Base-by-base conservation (phyloP, 2,113 vertebrate genomes). In the Notarius quadriscutis region DNA sequence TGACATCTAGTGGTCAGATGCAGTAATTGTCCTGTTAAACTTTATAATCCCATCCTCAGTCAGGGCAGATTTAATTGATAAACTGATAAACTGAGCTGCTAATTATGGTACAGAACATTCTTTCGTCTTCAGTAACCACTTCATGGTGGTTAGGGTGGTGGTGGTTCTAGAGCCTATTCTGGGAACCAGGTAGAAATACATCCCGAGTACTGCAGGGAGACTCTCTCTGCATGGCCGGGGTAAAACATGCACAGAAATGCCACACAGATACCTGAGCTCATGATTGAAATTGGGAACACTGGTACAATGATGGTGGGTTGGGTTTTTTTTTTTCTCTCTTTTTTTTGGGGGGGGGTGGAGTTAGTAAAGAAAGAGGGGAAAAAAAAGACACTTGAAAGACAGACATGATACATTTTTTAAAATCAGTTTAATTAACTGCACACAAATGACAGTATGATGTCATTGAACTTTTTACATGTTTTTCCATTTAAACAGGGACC, bases 391-490 rank as follows among this genome's bases (percentile, higher is more conserved):
- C 87, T 91, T 84, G 22, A 62, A 91, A 93, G 88, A 92, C 91
- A 79, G 53, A 63, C 41, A 20, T 89, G 9, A 89, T n/a, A 15
- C 81, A 82, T 94, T 83, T 93, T 93, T 94, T 94, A 92, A 95
- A 95, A 91, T 89, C 93, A 92, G 93, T 93, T 96, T 95, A 95
- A 96, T 95, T 94, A 94, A 94, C 94, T 95, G 91, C 94, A 95
- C 94, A 91, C 94, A 94, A 95, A 94, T 94, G 94, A 95, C 95
- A 96, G 93, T 94, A 94, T 87, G 90, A 93, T 92, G 90, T 87
- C 91, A 92, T 94, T 92, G 84, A 90, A 91, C 92, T 93, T 93
- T 90, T 94, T 95, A 94, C 95, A 92, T 92, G 92, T 91, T 79
- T 80, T 94, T 90, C 75, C 81, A 83, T 86, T 88, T 84, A 86